Percentiles rank a stretch among this genome's conserved stretches.
phyloP scores from a whole-genome alignment of 2,797 vertebrate species.

The Lindbergichthys nudifrons region DNA sequence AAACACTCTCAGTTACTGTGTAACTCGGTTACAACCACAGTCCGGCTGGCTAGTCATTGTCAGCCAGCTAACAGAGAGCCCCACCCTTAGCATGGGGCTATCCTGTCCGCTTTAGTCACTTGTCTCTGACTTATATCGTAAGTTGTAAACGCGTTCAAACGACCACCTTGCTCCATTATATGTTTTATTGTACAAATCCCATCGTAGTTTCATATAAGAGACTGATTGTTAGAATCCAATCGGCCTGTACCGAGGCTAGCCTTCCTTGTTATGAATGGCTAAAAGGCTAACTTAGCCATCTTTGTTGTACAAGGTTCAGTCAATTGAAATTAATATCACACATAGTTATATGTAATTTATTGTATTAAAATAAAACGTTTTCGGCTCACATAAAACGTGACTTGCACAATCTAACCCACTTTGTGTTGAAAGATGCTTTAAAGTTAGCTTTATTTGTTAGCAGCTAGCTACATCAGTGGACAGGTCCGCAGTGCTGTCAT shows the following conservation, averaged over 20 bases:
- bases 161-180: accelerated
- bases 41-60: slow-evolving; percentile 35
- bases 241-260: slow-evolving; percentile 47
- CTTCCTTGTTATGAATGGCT: slow-evolving; percentile 27
- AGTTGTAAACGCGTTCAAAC: accelerated
- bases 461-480: slow-evolving; percentile 28
- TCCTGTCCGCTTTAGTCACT: accelerated
- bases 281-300: slow-evolving; percentile 5
- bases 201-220: background rate
- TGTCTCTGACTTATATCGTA: accelerated
- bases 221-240: background rate
- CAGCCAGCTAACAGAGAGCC: slow-evolving; percentile 51
- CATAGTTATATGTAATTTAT: no score
- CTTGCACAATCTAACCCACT: background rate
- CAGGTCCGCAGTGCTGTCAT: slow-evolving; percentile 18
- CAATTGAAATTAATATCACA: no score
- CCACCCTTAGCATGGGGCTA: slow-evolving; percentile 55
- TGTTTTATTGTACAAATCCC: background rate
- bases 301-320: background rate
- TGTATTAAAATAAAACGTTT: background rate
- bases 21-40: background rate
- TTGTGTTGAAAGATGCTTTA: background rate
- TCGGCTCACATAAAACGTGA: accelerated
- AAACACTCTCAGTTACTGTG: background rate
- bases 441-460: slow-evolving; percentile 36